A percentile compares a stretch with the other conserved stretches of the same genome.
phyloP scores from a whole-genome alignment of 2,113 vertebrate genomes.

The Natator depressus region DNA sequence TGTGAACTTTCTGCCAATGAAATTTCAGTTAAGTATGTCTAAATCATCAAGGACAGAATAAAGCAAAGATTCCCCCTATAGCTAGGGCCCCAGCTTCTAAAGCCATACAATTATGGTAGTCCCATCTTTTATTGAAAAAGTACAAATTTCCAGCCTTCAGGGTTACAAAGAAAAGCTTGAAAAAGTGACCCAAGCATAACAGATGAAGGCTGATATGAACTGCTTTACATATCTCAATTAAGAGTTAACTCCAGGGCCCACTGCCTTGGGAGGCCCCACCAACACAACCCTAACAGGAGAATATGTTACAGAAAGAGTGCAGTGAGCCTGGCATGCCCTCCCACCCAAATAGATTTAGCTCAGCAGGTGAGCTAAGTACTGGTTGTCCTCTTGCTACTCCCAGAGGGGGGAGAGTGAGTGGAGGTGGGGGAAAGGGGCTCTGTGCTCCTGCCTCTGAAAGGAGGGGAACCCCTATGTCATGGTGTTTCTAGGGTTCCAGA shows the following conservation, averaged over 20 bases:
- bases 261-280: neutral
- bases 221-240: neutral
- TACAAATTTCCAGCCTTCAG: neutral
- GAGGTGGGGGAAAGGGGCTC: neutral
- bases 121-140: neutral
- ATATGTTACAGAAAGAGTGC: neutral
- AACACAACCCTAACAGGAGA: accelerated
- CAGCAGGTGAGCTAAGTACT: neutral
- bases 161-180: neutral
- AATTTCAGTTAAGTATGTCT: neutral
- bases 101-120: neutral
- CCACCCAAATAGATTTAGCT: neutral
- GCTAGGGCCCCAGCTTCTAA: neutral
- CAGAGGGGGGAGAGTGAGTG: neutral
- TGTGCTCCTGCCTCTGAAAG: neutral
- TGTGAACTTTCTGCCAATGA: neutral
- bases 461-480: neutral
- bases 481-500: neutral
- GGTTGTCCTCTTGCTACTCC: neutral
- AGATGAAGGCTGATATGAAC: neutral
- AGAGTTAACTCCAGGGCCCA: neutral
- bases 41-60: neutral
- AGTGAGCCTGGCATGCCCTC: neutral
- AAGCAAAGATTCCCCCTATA: neutral
- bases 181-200: neutral